Base-by-base conservation (phyloP, 2,797 vertebrate genomes). In the Rhinophrynus dorsalis region DNA sequence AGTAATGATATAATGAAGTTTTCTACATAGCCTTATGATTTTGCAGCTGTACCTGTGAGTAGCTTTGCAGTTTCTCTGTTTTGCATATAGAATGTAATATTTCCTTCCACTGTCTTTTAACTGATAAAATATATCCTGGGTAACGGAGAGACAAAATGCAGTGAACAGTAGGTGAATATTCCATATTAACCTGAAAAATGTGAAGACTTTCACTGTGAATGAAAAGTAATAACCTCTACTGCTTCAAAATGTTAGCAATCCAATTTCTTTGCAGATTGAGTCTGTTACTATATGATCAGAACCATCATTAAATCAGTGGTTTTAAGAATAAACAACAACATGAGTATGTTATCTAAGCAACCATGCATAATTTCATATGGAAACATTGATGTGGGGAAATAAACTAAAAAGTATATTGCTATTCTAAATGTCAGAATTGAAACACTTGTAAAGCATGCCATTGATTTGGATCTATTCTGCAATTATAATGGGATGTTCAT, bases 401-500 rank as follows among this genome's bases (percentile, higher is more conserved):
- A 42, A 44, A 9, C 30, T 5, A 15, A 51, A 50, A 47, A 32
- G 10, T 15, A 33, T 32, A 68, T 59, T 40, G 3, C 42, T 47
- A 12, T 30, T 66, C 21, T 40, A 68, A 65, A 56, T 27, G 37
- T 3, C 11, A 65, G 69, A 24, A 58, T 48, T n/a, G n/a, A 38
- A 38, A 5, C 29, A 37, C 60, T 57, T 66, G 60, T 76, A 74
- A 77, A 47, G 6, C 15, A 35, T 71, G 64, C 67, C 71, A 45
- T 66, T 79, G 81, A 65, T 54, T 47, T 60, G 66, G 42, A 13
- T 30, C 40, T 67, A 26, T 73, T 82, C 69, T 65, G 70, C 44
- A 76, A 78, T 76, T 68, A 23, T 71, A 79, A 77, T 68, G 60
- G 79, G 80, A 78, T 75, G 15, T 21, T 24, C 47, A 18, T n/a